Evolutionary conservation across 2,113 vertebrate genomes (phyloP).

Genomic region (Falco punctatus): DNA sequence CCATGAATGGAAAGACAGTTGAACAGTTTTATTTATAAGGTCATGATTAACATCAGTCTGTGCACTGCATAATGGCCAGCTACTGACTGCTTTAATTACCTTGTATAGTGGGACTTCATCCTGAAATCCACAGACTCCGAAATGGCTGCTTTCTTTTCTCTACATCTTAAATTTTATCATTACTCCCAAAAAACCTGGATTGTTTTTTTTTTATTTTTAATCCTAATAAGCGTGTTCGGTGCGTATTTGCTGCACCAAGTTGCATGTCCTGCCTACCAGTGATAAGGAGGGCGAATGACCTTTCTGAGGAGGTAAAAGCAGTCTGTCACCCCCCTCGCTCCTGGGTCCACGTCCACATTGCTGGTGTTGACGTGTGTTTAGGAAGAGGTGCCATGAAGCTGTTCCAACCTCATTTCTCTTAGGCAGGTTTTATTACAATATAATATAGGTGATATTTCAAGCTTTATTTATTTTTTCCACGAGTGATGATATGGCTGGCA

Average conservation of each 20-base stretch:
- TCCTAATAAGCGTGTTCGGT: neutral
- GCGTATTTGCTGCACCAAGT: neutral
- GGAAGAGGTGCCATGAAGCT: neutral
- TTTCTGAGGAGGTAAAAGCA: neutral
- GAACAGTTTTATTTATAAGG: neutral
- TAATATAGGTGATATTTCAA: neutral
- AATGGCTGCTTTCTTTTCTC: neutral
- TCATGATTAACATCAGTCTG: neutral
- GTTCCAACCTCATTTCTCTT: neutral
- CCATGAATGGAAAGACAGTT: neutral
- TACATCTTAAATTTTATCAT: neutral
- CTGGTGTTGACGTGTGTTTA: neutral
- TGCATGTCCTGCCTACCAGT: neutral
- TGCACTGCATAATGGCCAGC: neutral
- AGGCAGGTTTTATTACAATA: neutral
- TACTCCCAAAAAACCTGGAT: neutral
- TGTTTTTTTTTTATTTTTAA: neutral
- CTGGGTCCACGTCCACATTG: neutral
- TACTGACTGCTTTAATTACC: neutral
- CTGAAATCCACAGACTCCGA: neutral
- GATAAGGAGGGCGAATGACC: neutral
- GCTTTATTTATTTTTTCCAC: neutral
- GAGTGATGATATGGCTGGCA: neutral
- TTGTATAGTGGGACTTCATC: neutral
- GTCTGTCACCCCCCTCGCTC: neutral